Base-by-base conservation (phyloP, 2,113 vertebrate species). In the Atlantisia rogersi region DNA sequence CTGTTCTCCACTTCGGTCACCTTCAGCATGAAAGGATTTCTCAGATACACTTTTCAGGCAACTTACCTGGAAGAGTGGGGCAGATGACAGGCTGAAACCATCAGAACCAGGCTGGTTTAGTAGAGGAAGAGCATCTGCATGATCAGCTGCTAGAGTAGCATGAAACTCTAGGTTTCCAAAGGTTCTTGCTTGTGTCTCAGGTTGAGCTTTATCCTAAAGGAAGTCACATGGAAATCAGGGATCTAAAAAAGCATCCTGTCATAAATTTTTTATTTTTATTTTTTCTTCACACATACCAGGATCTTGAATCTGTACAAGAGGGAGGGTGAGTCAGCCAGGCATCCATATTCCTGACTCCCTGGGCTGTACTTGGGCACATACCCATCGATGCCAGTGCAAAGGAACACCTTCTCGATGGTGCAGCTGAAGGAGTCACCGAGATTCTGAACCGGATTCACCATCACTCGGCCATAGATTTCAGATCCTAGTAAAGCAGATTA, bases 391-490 rank as follows among this genome's bases (percentile, higher is more conserved):
- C 98, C 98, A 2, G 98, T 98, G 94, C 98, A 98, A 58, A 99
- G 97, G 93, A 99, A 98, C 59, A 98, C 97, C 91, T 98, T 98
- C 95, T 98, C 97, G 3, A 98, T 98, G 90, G 73, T 98, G 91
- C 98, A 98, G 90, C 94, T 97, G 95, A 99, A 98, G 22, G 98
- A 98, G 70, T 97, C 97, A 1, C 98, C 97, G 18, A 99, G 97
- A 93, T 98, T 98, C 97, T 98, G 98, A 91, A 98, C 98, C 15
- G 98, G 98, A 88, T 98, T 98, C 87, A 98, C 98, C 98, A 98
- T 98, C 77, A 98, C 97, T 35, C 95, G 93, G 5, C 97, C 98
- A 5, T 94, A 98, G 89, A 98, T 98, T 11, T 90, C 89, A 55
- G 98, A 98, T 37, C 97, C 98, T 98, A 73, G 26, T 83, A 82